These are phyloP conservation scores for Clarias macrocephalus DNA, from an alignment of 2,113 vertebrate species.

Conservation along the genomic window DNA sequence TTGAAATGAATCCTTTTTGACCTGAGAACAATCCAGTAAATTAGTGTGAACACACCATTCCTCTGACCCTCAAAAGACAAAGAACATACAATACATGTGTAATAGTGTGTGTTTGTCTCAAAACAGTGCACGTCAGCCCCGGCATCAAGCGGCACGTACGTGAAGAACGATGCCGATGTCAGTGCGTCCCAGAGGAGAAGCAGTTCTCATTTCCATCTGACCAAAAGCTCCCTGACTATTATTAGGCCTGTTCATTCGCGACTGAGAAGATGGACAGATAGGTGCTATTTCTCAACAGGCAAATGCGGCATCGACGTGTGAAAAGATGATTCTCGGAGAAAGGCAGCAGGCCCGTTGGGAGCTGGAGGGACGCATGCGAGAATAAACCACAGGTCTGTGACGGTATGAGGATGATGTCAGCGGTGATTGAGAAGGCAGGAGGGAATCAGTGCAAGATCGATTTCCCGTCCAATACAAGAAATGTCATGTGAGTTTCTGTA, in stretches of 20 bases:
- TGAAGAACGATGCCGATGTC: background rate
- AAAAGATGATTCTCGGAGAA: conserved; percentile 41
- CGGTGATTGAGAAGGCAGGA: conserved; percentile 22
- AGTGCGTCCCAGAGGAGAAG: conserved; percentile 1
- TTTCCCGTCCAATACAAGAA: conserved; percentile 26
- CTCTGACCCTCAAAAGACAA: background rate
- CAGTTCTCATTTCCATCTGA: conserved; percentile 26
- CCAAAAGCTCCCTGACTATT: conserved; percentile 39
- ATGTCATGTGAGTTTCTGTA: conserved; percentile 17
- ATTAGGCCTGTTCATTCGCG: conserved; percentile 48
- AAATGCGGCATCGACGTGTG: conserved; percentile 26
- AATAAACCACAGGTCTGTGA: conserved; percentile 38
- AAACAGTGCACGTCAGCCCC: conserved; percentile 7
- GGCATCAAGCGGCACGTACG: background rate
- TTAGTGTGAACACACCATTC: conserved; percentile 18
- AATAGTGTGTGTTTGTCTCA: background rate
- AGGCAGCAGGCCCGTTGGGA: conserved; percentile 27
- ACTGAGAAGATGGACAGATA: conserved; percentile 55
- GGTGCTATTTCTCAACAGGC: conserved; percentile 52
- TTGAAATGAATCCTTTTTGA: background rate
- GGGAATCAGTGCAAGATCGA: conserved; percentile 34
- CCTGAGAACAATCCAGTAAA: conserved; percentile 1
- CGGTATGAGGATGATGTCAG: conserved; percentile 48
- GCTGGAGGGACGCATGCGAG: conserved; percentile 21
- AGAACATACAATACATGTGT: background rate